Conservation (phyloP, 2,888 invertebrate genomes). For the Chrysopilus asiliformis region DNA sequence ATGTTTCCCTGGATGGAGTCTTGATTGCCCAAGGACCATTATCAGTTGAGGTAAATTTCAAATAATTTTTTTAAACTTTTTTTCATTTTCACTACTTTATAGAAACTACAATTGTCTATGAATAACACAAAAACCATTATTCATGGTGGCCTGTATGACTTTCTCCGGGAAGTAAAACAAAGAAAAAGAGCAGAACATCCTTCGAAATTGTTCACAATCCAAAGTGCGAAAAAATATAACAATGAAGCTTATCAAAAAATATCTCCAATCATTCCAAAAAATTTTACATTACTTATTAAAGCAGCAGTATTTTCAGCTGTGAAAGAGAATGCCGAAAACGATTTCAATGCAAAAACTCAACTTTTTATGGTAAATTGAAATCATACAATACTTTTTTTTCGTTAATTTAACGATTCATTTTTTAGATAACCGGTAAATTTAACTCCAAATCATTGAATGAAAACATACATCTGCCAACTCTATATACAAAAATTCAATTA, state of each 20-base stretch:
- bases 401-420: conserved; percentile 8
- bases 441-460: conserved; percentile 37
- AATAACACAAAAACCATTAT: conserved; percentile 38
- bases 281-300: conserved; percentile 59
- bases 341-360: conserved; percentile 55
- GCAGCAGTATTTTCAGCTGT: conserved; percentile 55
- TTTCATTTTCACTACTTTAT: conserved; percentile 9
- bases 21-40: conserved; percentile 70
- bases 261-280: conserved; percentile 71
- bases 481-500: conserved; percentile 49
- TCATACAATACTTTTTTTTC: no score
- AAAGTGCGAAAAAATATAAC: conserved; percentile 18
- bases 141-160: conserved; percentile 39
- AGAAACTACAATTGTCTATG: conserved; percentile 36
- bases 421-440: conserved; percentile 45
- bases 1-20: conserved; percentile 60
- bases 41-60: conserved; percentile 55
- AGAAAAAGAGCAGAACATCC: no score
- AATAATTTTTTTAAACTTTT: conserved; percentile 4
- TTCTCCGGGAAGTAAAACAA: conserved; percentile 34
- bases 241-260: conserved; percentile 48
- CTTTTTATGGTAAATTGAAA: conserved; percentile 50
- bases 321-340: conserved; percentile 52
- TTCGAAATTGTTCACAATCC: conserved; percentile 9
- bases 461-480: conserved; percentile 39